These are phyloP conservation scores for Octodonta nipae DNA, from an alignment of 2,888 invertebrate genomes.

Conservation along the genomic window DNA sequence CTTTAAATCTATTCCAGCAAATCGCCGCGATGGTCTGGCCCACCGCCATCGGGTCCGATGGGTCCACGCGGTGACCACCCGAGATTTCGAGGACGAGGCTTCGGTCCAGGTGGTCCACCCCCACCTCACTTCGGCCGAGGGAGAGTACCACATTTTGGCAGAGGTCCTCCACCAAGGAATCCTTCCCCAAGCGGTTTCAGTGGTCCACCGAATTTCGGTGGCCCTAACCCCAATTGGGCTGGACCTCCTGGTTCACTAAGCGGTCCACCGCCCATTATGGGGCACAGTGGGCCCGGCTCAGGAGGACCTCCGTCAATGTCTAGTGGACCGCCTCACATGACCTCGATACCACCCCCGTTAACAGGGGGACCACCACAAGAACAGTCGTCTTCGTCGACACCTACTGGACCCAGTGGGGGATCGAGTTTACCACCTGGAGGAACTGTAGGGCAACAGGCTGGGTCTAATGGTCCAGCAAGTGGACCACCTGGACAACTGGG, in stretches of 20 bases:
- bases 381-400: too few species aligned
- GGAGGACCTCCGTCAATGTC: constrained; percentile 36
- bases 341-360: constrained; percentile 24
- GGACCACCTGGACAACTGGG: too few species aligned
- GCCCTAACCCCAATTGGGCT: constrained; percentile 60
- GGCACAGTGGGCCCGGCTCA: constrained; percentile 23
- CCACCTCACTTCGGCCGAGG: constrained; percentile 40
- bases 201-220: constrained; percentile 41
- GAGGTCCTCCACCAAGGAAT: constrained; percentile 43
- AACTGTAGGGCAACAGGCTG: background rate
- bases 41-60: constrained; percentile 14
- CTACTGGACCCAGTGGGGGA: too few species aligned
- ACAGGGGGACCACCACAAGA: constrained; percentile 8
- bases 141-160: constrained; percentile 33
- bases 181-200: constrained; percentile 36
- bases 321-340: constrained; percentile 18
- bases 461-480: background rate
- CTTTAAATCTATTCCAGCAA: too few species aligned
- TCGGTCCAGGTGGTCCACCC: constrained; percentile 45
- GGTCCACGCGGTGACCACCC: constrained; percentile 42
- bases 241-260: constrained; percentile 44
- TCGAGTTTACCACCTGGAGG: background rate
- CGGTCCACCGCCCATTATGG: constrained; percentile 44
- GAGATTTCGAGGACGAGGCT: constrained; percentile 54
- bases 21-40: constrained; percentile 15